Evolutionary conservation across 2,888 invertebrate species (phyloP), one percentile per base, ranked within the genome.

Genomic region (Nephrocerus scutellatus): DNA sequence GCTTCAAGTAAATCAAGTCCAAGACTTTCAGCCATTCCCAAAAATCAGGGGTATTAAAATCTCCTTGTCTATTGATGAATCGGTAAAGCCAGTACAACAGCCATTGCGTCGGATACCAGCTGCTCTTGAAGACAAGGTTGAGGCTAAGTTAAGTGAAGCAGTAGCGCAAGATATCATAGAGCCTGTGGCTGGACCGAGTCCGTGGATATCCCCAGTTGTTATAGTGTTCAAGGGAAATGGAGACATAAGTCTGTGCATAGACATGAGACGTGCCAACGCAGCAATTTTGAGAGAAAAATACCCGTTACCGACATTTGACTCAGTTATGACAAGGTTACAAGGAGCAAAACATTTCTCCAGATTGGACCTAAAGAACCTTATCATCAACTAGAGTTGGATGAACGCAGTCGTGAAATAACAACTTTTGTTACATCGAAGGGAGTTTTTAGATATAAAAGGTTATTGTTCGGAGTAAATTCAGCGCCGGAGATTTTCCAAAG

Each of bases 391-490:
- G 49, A 42, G 9, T 12, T 33, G 15, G 15, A 30, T n/a, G 36
- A 36, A 22, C 14, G 13, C 6, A 33, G 36, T 37, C n/a, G 39
- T 23, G 3, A 41, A 8, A 32, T 18, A 39, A 43, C 41, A 2
- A 43, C 40, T 2, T 43, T 38, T 20, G 38, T 40, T 4, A 43
- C 43, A 8, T 13, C 12, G 4, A 40, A 21, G 9, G 36, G 40
- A 3, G n/a, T 39, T 29, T 56, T 49, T 31, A 30, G 56, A 8
- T 62, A 59, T 35, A 62, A 61, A 39, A 36, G 62, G 5, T 24
- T 62, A 3, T 54, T 60, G 55, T 63, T 63, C 32, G 58, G 60
- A 0, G 52, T 62, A 1, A 53, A 56, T 19, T 60, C 55, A 50
- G 34, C 36, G 2, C 37, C 41, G 13, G 37, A 41, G 13, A 41